These are phyloP conservation scores for Oreochromis grahami DNA, from an alignment of 2,797 vertebrate genomes.

Conservation along the genomic window DNA sequence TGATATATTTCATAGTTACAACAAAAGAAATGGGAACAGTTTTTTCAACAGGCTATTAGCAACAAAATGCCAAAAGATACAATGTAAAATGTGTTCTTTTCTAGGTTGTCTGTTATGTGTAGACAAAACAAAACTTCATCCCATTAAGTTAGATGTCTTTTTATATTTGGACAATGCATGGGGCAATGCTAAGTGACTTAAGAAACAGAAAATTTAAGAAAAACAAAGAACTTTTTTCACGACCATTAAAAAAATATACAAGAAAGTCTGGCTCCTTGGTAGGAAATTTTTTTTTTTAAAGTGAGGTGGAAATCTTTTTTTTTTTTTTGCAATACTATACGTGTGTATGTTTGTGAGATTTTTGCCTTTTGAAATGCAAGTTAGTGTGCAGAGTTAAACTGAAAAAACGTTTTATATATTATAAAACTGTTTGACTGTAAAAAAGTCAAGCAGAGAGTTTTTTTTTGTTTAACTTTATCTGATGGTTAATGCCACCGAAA, in stretches of 20 bases:
- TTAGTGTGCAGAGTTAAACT: background rate
- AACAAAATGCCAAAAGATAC: background rate
- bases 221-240: background rate
- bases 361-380: background rate
- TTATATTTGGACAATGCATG: background rate
- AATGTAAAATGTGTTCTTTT: background rate
- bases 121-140: background rate
- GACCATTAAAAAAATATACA: no score
- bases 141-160: background rate
- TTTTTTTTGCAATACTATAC: background rate
- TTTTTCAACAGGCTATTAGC: background rate
- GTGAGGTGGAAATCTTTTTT: background rate
- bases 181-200: background rate
- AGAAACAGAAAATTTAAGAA: background rate
- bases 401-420: background rate
- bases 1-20: background rate
- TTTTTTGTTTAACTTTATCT: background rate
- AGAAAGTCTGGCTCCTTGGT: no score
- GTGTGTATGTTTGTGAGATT: background rate
- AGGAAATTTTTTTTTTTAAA: background rate
- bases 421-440: background rate
- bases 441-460: background rate
- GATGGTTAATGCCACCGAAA: background rate
- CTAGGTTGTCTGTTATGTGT: background rate
- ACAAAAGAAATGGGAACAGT: background rate